phyloP scores from a whole-genome alignment of 1,140 invertebrate species.

The Chymomyza costata region DNA sequence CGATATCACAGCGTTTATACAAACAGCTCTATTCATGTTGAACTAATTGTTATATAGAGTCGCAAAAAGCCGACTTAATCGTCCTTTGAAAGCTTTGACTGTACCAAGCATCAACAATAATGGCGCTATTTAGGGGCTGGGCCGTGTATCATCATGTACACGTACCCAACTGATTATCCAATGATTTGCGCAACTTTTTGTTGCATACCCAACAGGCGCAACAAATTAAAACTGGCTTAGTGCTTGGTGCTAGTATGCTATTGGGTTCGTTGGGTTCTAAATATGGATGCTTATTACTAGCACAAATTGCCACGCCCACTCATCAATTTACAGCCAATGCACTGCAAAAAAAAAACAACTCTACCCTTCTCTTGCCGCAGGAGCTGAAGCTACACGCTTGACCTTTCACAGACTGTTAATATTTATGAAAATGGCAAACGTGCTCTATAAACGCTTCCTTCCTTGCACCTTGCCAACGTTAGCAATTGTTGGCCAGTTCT shows the following conservation, averaged over 20 bases:
- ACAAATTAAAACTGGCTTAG: conserved; percentile 47
- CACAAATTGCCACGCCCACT: conserved; percentile 14
- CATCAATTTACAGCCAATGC: conserved; percentile 26
- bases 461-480: background rate
- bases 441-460: background rate
- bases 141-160: no score
- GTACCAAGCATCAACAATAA: no score
- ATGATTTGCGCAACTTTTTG: conserved; percentile 7
- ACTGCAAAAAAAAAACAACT: conserved; percentile 1
- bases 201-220: conserved; percentile 27
- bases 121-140: no score
- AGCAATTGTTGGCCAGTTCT: background rate
- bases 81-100: no score
- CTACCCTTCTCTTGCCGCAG: conserved; percentile 1
- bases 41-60: no score
- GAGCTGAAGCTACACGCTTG: conserved; percentile 4
- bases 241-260: no score
- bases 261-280: no score
- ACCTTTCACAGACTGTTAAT: conserved; percentile 48
- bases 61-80: no score
- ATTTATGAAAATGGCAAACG: conserved; percentile 53
- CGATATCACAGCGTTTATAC: no score
- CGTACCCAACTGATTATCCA: background rate
- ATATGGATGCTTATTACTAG: conserved; percentile 43
- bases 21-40: no score